Conservation (phyloP, 2,888 invertebrate species). For the Asteroscopus sphinx region DNA sequence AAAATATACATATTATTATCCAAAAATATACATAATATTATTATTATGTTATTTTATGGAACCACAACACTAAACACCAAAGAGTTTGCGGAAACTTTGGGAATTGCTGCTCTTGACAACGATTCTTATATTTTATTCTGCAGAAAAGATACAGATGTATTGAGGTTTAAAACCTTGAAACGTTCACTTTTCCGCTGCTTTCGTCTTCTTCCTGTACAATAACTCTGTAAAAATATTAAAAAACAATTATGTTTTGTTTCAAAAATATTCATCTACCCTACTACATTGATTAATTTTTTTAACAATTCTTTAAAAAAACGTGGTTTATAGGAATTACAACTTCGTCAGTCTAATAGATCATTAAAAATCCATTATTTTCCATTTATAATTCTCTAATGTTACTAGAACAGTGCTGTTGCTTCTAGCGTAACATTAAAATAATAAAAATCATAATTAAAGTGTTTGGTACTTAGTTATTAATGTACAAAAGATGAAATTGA, state of each 20-base stretch:
- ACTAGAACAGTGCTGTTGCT: slow-evolving; percentile 68
- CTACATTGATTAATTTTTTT: slow-evolving; percentile 8
- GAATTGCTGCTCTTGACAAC: too few relatives aligned
- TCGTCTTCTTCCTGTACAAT: too few relatives aligned
- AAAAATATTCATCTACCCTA: slow-evolving; percentile 30
- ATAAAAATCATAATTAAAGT: slow-evolving; percentile 69
- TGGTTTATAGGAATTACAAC: slow-evolving; percentile 11
- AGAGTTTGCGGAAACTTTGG: too few relatives aligned
- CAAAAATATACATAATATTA: too few relatives aligned
- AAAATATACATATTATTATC: too few relatives aligned
- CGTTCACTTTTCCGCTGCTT: too few relatives aligned
- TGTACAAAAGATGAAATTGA: slow-evolving; percentile 84
- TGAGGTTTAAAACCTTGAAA: too few relatives aligned
- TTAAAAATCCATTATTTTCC: slow-evolving; percentile 29
- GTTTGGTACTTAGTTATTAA: slow-evolving; percentile 81
- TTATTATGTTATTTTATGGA: too few relatives aligned
- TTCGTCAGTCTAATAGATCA: slow-evolving; percentile 28
- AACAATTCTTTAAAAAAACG: slow-evolving; percentile 4
- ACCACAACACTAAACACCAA: too few relatives aligned
- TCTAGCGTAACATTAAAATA: slow-evolving; percentile 71
- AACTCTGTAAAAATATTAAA: not conserved
- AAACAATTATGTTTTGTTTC: not conserved
- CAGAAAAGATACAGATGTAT: too few relatives aligned
- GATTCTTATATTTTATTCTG: too few relatives aligned
- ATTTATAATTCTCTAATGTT: slow-evolving; percentile 34